These are phyloP conservation scores for Trachops cirrhosus DNA, from an alignment of 2,797 vertebrate genomes.

Conservation along the genomic window DNA sequence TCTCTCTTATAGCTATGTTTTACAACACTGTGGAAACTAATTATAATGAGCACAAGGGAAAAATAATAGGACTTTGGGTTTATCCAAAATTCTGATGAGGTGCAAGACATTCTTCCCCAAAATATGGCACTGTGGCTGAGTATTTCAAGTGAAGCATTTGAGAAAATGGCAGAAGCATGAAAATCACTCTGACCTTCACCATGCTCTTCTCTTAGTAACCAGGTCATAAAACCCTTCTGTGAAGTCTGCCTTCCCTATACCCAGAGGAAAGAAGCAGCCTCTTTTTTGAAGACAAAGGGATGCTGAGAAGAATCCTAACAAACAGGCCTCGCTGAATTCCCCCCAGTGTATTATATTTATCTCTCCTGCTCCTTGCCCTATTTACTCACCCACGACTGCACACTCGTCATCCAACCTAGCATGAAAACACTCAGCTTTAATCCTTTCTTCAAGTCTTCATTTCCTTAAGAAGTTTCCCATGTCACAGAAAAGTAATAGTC, in stretches of 20 bases:
- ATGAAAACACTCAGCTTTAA: background rate
- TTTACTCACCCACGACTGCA: background rate
- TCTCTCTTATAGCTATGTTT: background rate
- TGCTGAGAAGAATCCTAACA: background rate
- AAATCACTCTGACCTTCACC: background rate
- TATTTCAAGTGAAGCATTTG: background rate
- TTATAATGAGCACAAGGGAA: background rate
- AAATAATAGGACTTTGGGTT: background rate
- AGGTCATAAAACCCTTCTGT: background rate
- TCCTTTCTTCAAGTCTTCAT: background rate
- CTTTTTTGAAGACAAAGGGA: background rate
- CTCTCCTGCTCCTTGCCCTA: background rate
- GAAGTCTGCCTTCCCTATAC: background rate
- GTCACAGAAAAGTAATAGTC: background rate
- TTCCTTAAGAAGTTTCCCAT: background rate
- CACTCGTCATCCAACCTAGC: background rate
- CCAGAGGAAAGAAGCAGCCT: background rate
- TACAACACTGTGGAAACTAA: background rate
- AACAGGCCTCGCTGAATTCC: background rate
- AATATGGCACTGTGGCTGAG: background rate
- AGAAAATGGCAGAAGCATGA: background rate
- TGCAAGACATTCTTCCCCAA: background rate
- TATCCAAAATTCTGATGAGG: background rate
- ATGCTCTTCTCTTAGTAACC: too few relatives aligned
- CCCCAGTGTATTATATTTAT: background rate